Percentiles rank a stretch among this genome's conserved stretches.
phyloP scores from a whole-genome alignment of 1,140 invertebrate species.

The Drosophila eugracilis region DNA sequence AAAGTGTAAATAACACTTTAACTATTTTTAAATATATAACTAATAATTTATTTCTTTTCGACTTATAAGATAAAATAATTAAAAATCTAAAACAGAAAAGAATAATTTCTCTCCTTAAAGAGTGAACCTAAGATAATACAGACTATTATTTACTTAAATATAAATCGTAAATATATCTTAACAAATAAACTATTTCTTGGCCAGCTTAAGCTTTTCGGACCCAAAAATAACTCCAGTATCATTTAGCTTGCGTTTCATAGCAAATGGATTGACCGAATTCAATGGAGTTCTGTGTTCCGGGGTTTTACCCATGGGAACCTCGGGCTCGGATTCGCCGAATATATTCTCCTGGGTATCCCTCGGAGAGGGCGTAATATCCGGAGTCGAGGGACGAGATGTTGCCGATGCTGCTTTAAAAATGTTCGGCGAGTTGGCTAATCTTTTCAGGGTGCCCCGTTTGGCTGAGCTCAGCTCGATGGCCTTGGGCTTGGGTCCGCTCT shows the following conservation, averaged over 20 bases:
- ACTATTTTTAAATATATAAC: too few relatives aligned
- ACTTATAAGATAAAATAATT: too few relatives aligned
- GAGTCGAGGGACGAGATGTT: conserved; percentile 51
- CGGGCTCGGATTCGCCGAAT: conserved; percentile 62
- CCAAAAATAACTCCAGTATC: conserved; percentile 76
- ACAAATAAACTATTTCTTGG: conserved; percentile 54
- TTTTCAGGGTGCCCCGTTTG: conserved; percentile 65
- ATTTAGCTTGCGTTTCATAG: conserved; percentile 74
- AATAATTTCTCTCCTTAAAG: too few relatives aligned
- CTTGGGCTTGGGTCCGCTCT: conserved; percentile 61
- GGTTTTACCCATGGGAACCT: conserved; percentile 36
- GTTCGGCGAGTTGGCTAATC: conserved; percentile 65
- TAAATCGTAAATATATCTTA: background rate
- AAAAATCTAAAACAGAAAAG: too few relatives aligned
- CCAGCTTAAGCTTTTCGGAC: conserved; percentile 74
- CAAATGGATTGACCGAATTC: conserved; percentile 77
- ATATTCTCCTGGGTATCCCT: conserved; percentile 74
- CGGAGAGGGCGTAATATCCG: conserved; percentile 27
- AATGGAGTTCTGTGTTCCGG: conserved; percentile 53
- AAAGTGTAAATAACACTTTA: too few relatives aligned
- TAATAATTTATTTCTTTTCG: too few relatives aligned
- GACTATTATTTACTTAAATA: conserved; percentile 4
- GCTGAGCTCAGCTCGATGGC: conserved; percentile 66
- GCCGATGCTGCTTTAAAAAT: conserved; percentile 62
- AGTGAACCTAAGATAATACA: too few relatives aligned